Evolutionary conservation across 1,140 invertebrate genomes (phyloP).

Genomic region (Microplitis mediator): DNA sequence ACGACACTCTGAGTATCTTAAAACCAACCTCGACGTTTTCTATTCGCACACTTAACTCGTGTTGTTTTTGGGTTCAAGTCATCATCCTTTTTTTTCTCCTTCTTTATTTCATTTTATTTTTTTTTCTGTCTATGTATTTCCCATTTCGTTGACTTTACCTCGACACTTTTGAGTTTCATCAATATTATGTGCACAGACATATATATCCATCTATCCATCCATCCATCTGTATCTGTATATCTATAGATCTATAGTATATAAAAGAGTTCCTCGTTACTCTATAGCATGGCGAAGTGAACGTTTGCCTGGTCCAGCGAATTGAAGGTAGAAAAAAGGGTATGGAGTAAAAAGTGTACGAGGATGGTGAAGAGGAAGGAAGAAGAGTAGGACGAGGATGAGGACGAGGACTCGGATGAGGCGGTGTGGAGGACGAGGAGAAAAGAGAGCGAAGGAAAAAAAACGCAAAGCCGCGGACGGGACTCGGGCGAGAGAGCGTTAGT

Average conservation of each 20-base stretch:
- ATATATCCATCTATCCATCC: not conserved
- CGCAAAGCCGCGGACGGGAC: slow-evolving; percentile 26
- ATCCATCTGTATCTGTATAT: not conserved
- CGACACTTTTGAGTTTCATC: slow-evolving; percentile 18
- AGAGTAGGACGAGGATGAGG: slow-evolving; percentile 10
- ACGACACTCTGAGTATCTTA: not conserved
- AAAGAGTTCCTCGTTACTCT: slow-evolving; percentile 9
- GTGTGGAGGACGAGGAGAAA: not conserved
- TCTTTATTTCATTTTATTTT: not conserved
- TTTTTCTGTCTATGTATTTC: not conserved
- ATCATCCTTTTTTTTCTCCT: no score
- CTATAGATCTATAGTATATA: slow-evolving; percentile 1
- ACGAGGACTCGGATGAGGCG: slow-evolving; percentile 19
- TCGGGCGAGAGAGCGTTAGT: slow-evolving; percentile 22
- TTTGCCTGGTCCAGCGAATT: slow-evolving; percentile 26
- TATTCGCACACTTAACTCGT: no score
- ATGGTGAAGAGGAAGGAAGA: slow-evolving; percentile 11
- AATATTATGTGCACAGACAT: not conserved
- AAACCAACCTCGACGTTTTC: no score
- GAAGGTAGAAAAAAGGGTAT: slow-evolving; percentile 22
- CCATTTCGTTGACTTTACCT: not conserved
- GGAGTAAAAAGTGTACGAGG: not conserved
- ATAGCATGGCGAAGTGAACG: not conserved
- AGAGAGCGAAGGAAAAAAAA: slow-evolving; percentile 22
- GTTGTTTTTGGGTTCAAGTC: no score